Evolutionary conservation across 2,888 invertebrate genomes (phyloP).

Genomic region (Troglohyphantes excavatus): DNA sequence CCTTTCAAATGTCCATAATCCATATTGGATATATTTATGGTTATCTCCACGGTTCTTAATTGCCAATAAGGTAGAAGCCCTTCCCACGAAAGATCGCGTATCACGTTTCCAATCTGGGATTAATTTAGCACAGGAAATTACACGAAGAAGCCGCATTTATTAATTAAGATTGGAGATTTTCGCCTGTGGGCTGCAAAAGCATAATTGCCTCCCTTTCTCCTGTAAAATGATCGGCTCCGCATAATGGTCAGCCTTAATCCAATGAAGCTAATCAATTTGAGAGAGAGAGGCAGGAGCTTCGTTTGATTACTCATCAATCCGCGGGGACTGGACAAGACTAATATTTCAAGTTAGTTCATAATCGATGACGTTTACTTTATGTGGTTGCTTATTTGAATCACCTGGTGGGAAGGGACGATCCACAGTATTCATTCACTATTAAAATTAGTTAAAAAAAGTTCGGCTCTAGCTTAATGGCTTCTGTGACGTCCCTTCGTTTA

Average conservation of each 20-base stretch:
- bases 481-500: too few species aligned
- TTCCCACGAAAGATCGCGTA: constrained; percentile 29
- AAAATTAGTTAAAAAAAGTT: too few species aligned
- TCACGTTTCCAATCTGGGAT: constrained; percentile 70
- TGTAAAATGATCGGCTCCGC: constrained; percentile 30
- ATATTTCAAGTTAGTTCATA: too few species aligned
- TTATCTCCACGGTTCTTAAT: neutral
- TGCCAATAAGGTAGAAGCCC: constrained; percentile 9
- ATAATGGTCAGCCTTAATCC: constrained; percentile 63
- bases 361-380: too few species aligned
- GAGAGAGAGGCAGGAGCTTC: constrained; percentile 41
- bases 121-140: constrained; percentile 56
- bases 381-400: too few species aligned
- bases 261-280: constrained; percentile 65
- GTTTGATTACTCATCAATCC: constrained; percentile 53
- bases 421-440: too few species aligned
- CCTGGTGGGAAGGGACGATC: too few species aligned
- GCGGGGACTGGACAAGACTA: neutral
- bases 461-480: too few species aligned
- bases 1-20: neutral
- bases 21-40: constrained; percentile 18
- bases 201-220: constrained; percentile 59
- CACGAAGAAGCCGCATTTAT: constrained; percentile 60
- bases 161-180: constrained; percentile 72
- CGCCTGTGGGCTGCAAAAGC: constrained; percentile 14